Evolutionary conservation across 2,113 vertebrate species (phyloP), one percentile per base, ranked within the genome.

Genomic region (Pholis gunnellus): DNA sequence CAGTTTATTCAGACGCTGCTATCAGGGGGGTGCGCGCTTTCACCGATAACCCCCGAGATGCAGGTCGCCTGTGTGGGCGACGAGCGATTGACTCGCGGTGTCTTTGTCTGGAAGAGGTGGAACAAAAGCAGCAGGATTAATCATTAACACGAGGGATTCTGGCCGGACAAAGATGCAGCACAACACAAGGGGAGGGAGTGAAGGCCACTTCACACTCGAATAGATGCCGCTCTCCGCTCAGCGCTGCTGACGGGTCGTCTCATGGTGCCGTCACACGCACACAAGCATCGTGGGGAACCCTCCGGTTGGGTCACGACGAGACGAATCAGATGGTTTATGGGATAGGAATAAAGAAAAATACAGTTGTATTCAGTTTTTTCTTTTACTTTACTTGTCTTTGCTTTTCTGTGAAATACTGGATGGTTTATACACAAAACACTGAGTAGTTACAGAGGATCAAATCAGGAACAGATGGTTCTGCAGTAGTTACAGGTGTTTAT

Each of bases 61-160:
- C 13, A 48, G 38, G 10, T 50, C 6, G 75, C 36, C 52, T 42
- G 79, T 64, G 70, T 74, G 78, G 74, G 59, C 82, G 44, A 67
- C 46, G 25, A 27, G 17, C 78, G 22, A 69, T 66, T 60, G 83
- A 88, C 85, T 79, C 5, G 20, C 17, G 1, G 76, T 0, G 63
- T 31, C 72, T 82, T 83, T 84, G 84, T 87, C 6, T 38, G 63
- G 2, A 9, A 27, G 79, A 66, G 68, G 67, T 14, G 78, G 65
- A 34, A 88, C 78, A 84, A 83, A 84, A 77, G 87, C 82, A 52
- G 71, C 82, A 13, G 79, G 72, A 57, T 66, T 91, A 90, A 91
- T 92, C 71, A 91, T 91, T 92, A 91, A 92, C 89, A 64, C 20
- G 0, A 29, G 34, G 54, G 81, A 81, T 25, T 81, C 2, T 0